These are phyloP conservation scores for Mimachlamys varia DNA, from an alignment of 2,888 invertebrate genomes.

Conservation along the genomic window DNA sequence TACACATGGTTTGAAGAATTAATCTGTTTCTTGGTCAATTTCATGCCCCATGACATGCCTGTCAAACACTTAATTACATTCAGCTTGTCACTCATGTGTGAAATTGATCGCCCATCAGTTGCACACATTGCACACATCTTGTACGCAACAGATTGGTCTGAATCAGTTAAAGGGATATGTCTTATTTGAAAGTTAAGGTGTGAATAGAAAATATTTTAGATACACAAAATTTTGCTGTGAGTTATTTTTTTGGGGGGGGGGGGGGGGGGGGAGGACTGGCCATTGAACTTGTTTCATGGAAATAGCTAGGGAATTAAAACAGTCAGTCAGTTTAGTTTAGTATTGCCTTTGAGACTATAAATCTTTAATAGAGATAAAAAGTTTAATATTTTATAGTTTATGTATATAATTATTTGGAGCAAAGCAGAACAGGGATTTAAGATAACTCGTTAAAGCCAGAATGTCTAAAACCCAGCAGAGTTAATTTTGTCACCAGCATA, in stretches of 20 bases:
- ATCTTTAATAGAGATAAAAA: neutral
- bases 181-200: neutral
- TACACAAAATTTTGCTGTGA: neutral
- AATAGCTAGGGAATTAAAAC: neutral
- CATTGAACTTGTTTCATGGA: neutral
- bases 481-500: too few species aligned
- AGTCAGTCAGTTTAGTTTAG: neutral
- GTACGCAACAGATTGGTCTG: neutral
- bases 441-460: neutral
- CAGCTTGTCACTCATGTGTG: neutral
- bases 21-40: neutral
- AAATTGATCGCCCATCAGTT: neutral
- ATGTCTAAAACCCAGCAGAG: too few species aligned
- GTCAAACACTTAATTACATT: neutral
- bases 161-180: neutral
- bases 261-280: too few species aligned
- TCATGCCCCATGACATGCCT: neutral
- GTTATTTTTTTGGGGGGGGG: too few species aligned
- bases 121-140: neutral
- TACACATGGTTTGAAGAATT: neutral
- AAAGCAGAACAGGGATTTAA: neutral
- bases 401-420: neutral
- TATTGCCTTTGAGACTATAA: neutral
- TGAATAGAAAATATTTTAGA: neutral
- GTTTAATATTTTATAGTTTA: neutral